Conservation (phyloP, 2,797 vertebrate genomes). For the Cetoscarus ocellatus region DNA sequence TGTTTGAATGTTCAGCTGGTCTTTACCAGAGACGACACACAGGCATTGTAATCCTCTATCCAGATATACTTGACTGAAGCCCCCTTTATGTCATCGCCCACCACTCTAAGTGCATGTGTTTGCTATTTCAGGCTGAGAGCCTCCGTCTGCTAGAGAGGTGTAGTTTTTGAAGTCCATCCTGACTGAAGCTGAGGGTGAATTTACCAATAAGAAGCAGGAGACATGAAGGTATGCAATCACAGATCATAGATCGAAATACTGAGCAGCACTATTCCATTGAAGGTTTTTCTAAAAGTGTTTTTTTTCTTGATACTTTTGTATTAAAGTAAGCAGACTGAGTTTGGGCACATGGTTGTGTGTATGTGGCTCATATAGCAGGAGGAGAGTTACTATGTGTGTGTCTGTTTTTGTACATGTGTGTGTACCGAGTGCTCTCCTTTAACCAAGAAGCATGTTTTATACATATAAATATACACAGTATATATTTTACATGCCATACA, state of each 20-base stretch:
- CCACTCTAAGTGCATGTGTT: constrained; percentile 69
- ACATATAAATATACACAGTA: constrained; percentile 86
- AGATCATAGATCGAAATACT: constrained; percentile 80
- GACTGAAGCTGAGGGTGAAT: constrained; percentile 55
- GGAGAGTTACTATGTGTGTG: constrained; percentile 78
- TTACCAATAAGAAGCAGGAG: constrained; percentile 69
- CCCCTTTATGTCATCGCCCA: constrained; percentile 29
- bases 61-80: constrained; percentile 74
- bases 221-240: constrained; percentile 78
- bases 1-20: constrained; percentile 88
- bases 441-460: constrained; percentile 88
- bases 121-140: constrained; percentile 76
- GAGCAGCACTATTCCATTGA: constrained; percentile 87
- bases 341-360: constrained; percentile 78
- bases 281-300: constrained; percentile 87
- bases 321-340: constrained; percentile 78
- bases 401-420: constrained; percentile 72
- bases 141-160: constrained; percentile 54
- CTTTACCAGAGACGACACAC: constrained; percentile 71
- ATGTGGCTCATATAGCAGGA: constrained; percentile 78
- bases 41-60: constrained; percentile 76
- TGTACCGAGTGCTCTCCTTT: constrained; percentile 83
- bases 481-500: constrained; percentile 90
- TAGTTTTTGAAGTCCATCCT: constrained; percentile 77
- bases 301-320: constrained; percentile 81